A percentile compares a stretch with the other conserved stretches of the same genome.
Evolutionary conservation across 2,113 vertebrate species (phyloP).

Genomic region (Romanogobio albipinnatus): DNA sequence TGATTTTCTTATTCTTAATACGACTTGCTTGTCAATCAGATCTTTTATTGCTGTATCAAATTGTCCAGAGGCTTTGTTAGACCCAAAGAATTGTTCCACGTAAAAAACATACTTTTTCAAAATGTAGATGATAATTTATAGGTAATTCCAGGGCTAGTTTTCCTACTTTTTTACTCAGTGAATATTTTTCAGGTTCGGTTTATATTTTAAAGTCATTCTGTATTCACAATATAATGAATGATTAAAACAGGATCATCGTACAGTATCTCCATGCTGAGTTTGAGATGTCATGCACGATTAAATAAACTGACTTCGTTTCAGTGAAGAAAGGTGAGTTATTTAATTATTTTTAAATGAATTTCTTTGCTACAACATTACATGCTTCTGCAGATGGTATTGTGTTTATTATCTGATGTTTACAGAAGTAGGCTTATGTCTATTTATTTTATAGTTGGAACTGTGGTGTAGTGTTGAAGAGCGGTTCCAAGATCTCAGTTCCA

Average conservation of each 20-base stretch:
- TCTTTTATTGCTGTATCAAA: neutral
- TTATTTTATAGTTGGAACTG: neutral
- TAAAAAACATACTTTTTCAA: neutral
- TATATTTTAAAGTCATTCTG: neutral
- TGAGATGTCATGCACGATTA: neutral
- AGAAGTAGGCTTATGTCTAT: no score
- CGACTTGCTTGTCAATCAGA: neutral
- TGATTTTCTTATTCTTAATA: neutral
- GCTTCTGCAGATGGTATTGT: neutral
- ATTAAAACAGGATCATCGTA: neutral
- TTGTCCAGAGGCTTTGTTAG: neutral
- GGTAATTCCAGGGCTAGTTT: neutral
- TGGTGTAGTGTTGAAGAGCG: no score
- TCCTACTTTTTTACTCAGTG: neutral
- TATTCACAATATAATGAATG: neutral
- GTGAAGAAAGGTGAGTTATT: neutral
- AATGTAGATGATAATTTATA: neutral
- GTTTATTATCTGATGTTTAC: neutral
- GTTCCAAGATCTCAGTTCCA: neutral
- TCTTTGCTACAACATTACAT: neutral
- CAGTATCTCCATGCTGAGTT: neutral
- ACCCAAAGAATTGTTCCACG: neutral
- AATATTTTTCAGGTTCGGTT: neutral
- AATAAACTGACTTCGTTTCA: neutral
- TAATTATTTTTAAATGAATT: neutral